A percentile compares a stretch with the other conserved stretches of the same genome.
These are phyloP conservation scores for Leptopilina clavipes DNA, from an alignment of 1,140 invertebrate genomes.

Conservation along the genomic window DNA sequence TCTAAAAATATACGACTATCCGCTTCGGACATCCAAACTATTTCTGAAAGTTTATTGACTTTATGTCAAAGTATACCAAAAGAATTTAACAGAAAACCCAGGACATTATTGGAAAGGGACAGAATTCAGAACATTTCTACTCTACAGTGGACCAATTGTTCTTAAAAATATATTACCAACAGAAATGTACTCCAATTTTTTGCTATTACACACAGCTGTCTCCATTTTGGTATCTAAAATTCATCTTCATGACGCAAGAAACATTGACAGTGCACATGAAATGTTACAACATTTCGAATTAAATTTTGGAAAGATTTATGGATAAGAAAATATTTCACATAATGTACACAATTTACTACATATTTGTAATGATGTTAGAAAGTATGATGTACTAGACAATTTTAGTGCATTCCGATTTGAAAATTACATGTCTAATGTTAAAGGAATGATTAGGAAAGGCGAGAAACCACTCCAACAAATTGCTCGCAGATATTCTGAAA, in stretches of 20 bases:
- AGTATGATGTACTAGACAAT: too few species aligned
- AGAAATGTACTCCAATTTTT: constrained; percentile 39
- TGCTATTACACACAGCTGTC: constrained; percentile 30
- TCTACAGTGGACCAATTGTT: constrained; percentile 56
- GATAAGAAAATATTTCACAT: neutral
- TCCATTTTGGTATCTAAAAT: constrained; percentile 22
- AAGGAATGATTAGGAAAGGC: too few species aligned
- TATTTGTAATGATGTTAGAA: too few species aligned
- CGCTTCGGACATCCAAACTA: too few species aligned
- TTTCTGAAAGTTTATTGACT: constrained; percentile 27
- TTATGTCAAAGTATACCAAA: constrained; percentile 43
- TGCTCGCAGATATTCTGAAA: too few species aligned
- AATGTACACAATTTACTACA: neutral
- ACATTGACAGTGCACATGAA: too few species aligned
- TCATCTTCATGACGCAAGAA: too few species aligned
- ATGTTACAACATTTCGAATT: too few species aligned
- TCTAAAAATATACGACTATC: constrained; percentile 37
- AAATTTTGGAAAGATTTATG: too few species aligned
- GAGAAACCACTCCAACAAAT: too few species aligned
- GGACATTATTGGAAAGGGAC: constrained; percentile 62
- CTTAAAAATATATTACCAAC: neutral
- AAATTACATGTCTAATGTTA: too few species aligned
- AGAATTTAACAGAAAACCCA: constrained; percentile 60
- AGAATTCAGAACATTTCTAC: constrained; percentile 57
- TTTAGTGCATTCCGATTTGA: too few species aligned